A percentile compares a stretch with the other conserved stretches of the same genome.
Evolutionary conservation across 2,888 invertebrate species (phyloP).

Genomic region (Nycteola revayana): DNA sequence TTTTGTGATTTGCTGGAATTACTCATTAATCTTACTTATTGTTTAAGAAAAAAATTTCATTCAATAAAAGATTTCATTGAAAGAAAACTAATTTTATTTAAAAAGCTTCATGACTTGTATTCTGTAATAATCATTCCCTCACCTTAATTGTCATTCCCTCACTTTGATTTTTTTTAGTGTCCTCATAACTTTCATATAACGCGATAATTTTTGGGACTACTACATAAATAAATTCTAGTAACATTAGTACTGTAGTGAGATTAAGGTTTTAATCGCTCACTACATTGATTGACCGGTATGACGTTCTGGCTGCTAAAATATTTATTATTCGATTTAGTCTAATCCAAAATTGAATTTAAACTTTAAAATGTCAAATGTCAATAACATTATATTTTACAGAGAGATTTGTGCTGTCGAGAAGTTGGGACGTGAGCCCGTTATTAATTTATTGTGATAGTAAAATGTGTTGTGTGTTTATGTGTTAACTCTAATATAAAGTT

Average conservation of each 20-base stretch:
- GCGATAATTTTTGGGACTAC: slow-evolving; percentile 7
- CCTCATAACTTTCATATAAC: slow-evolving; percentile 7
- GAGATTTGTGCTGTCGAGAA: too few species aligned
- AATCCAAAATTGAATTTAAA: too few species aligned
- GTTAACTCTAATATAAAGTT: too few species aligned
- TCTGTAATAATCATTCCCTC: slow-evolving; percentile 5
- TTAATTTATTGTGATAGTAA: too few species aligned
- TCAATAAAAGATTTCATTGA: slow-evolving; percentile 2
- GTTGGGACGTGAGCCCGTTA: too few species aligned
- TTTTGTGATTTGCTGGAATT: slow-evolving; percentile 6
- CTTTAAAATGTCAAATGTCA: too few species aligned
- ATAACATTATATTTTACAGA: too few species aligned
- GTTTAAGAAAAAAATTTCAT: slow-evolving; percentile 5
- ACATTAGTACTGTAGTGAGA: slow-evolving; percentile 6
- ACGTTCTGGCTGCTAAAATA: too few species aligned
- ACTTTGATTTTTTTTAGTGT: slow-evolving; percentile 3
- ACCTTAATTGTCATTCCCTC: slow-evolving; percentile 5
- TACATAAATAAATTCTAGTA: slow-evolving; percentile 8
- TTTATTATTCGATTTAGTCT: too few species aligned
- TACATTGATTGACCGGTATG: too few species aligned
- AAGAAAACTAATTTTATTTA: slow-evolving; percentile 6
- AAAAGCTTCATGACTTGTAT: slow-evolving; percentile 6
- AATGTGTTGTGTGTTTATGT: too few species aligned
- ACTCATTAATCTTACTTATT: slow-evolving; percentile 5
- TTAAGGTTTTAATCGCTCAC: too few species aligned